Conservation (phyloP, 92 coral and sea anemone genomes). For the Actinernus sp. region DNA sequence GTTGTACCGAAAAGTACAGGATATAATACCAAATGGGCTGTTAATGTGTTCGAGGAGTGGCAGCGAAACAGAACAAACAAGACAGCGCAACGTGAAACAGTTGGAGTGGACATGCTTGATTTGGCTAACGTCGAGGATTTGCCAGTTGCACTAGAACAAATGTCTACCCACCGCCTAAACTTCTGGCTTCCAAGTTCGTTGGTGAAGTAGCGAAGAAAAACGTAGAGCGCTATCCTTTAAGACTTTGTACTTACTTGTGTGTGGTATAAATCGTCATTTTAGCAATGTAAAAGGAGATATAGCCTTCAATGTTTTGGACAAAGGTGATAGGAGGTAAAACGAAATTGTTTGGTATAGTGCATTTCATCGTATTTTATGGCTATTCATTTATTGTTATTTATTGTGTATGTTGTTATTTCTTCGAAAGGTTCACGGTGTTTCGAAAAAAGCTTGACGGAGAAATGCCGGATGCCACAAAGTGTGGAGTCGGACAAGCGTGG, state of each 20-base stretch:
- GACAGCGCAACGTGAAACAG: conserved; percentile 13
- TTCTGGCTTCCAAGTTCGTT: conserved; percentile 56
- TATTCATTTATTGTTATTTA: too few species aligned
- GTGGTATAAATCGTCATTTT: conserved; percentile 47
- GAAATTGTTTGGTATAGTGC: neutral
- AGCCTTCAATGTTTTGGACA: conserved; percentile 32
- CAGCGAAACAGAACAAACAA: conserved; percentile 36
- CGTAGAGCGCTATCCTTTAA: conserved; percentile 62
- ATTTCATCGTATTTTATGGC: too few species aligned
- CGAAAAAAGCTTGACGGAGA: conserved; percentile 35
- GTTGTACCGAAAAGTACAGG: conserved; percentile 50
- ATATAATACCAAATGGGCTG: conserved; percentile 66
- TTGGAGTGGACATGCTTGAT: conserved; percentile 15
- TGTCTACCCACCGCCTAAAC: conserved; percentile 36
- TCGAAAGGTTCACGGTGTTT: too few species aligned
- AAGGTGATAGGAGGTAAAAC: conserved; percentile 37
- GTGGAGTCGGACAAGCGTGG: conserved; percentile 13
- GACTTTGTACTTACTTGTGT: conserved; percentile 37
- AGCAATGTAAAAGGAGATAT: conserved; percentile 35
- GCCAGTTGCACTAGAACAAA: conserved; percentile 18
- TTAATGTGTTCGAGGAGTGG: conserved; percentile 55
- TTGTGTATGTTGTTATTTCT: conserved; percentile 1
- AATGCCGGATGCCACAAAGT: conserved; percentile 42
- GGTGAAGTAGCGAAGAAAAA: too few species aligned
- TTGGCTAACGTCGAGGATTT: conserved; percentile 20